A percentile compares a stretch with the other conserved stretches of the same genome.
Evolutionary conservation across 2,888 invertebrate genomes (phyloP).

Genomic region (Drosophila vallismaia): DNA sequence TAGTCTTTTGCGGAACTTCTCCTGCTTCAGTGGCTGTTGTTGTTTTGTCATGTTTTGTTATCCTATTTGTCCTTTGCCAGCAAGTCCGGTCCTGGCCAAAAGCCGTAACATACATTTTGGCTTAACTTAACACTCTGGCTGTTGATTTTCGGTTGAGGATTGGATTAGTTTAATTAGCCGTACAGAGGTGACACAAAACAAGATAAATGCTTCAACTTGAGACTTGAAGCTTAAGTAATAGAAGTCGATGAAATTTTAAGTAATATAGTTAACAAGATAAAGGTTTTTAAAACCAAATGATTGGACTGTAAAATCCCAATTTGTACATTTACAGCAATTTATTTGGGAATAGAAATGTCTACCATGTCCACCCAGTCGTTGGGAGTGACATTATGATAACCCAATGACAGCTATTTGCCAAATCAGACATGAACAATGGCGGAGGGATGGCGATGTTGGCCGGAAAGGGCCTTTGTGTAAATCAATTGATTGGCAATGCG

Average conservation of each 20-base stretch:
- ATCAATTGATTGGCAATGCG: slow-evolving; percentile 77
- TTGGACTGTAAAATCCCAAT: too few species aligned
- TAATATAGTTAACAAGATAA: neutral
- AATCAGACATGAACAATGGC: slow-evolving; percentile 51
- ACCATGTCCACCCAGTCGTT: slow-evolving; percentile 11
- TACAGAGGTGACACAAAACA: slow-evolving; percentile 26
- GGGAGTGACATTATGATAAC: slow-evolving; percentile 58
- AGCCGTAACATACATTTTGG: slow-evolving; percentile 27
- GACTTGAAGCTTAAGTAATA: neutral
- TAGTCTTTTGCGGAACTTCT: slow-evolving; percentile 57
- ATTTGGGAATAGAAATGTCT: slow-evolving; percentile 20
- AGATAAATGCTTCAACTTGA: slow-evolving; percentile 30
- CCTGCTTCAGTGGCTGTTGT: slow-evolving; percentile 29
- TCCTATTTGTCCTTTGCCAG: slow-evolving; percentile 45
- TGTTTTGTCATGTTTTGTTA: slow-evolving; percentile 41
- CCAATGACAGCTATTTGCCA: slow-evolving; percentile 67
- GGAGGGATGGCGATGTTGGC: slow-evolving; percentile 5
- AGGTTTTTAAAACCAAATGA: too few species aligned
- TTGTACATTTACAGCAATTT: neutral
- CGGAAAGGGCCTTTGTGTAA: slow-evolving; percentile 50
- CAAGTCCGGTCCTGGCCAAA: slow-evolving; percentile 22
- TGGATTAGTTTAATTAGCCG: slow-evolving; percentile 54
- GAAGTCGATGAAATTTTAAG: neutral
- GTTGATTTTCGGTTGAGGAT: slow-evolving; percentile 23
- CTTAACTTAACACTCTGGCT: slow-evolving; percentile 27